Conservation (phyloP, 1,140 invertebrate genomes). For the Megathymus violae region DNA sequence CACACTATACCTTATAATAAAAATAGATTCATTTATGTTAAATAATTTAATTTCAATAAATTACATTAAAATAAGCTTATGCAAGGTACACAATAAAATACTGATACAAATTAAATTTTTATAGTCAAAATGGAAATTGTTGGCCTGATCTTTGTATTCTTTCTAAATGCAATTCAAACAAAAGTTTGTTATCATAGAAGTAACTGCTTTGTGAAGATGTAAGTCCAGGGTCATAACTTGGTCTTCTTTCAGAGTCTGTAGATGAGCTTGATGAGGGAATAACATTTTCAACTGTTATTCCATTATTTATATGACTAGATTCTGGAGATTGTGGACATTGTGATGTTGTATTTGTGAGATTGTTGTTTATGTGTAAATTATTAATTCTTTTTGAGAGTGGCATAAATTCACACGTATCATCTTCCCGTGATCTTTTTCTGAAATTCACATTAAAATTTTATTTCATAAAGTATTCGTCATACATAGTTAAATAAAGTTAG, state of each 20-base stretch:
- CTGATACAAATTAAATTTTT: constrained; percentile 50
- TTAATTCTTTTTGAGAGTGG: constrained; percentile 91
- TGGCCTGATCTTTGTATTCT: constrained; percentile 81
- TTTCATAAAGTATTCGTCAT: not conserved
- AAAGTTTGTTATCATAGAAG: constrained; percentile 81
- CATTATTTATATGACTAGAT: constrained; percentile 63
- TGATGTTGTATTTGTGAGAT: constrained; percentile 52
- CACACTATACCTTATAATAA: not conserved
- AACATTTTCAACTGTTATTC: constrained; percentile 57
- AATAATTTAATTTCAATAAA: constrained; percentile 46
- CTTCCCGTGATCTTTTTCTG: constrained; percentile 88
- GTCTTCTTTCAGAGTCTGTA: constrained; percentile 63
- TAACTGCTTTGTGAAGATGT: constrained; percentile 76
- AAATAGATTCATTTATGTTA: constrained; percentile 10
- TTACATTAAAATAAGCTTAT: constrained; percentile 49
- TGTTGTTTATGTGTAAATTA: constrained; percentile 89
- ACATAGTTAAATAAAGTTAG: too few relatives aligned
- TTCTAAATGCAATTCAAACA: constrained; percentile 83
- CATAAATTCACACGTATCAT: constrained; percentile 89
- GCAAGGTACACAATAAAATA: constrained; percentile 54
- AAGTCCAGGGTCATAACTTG: constrained; percentile 80
- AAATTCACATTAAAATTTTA: constrained; percentile 38
- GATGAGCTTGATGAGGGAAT: constrained; percentile 63
- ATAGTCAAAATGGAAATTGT: constrained; percentile 73
- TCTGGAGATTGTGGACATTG: constrained; percentile 54